phyloP scores from a whole-genome alignment of 2,888 invertebrate genomes.

The Clitarchus hookeri region DNA sequence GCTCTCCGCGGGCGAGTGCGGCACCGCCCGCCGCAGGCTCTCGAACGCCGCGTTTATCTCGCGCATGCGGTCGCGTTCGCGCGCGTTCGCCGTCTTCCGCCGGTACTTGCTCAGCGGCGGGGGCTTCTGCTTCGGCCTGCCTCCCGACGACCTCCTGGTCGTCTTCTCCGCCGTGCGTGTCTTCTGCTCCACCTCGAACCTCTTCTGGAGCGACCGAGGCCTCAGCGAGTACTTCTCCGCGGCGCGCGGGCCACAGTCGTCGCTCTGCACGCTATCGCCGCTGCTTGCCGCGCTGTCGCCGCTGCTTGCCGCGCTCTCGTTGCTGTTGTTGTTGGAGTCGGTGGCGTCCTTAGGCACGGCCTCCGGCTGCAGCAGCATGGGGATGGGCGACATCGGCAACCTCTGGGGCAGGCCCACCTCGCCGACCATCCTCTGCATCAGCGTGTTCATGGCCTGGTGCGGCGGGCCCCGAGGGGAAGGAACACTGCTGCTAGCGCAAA shows the following conservation, averaged over 20 bases:
- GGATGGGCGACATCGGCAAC: conserved; percentile 15
- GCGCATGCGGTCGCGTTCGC: conserved; percentile 85
- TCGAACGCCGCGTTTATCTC: conserved; percentile 92
- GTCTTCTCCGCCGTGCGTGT: conserved; percentile 55
- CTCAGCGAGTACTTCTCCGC: conserved; percentile 70
- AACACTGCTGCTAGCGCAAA: too few relatives aligned
- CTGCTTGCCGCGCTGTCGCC: neutral
- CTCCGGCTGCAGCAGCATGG: conserved; percentile 8
- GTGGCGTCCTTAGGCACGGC: conserved; percentile 27
- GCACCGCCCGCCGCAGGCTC: conserved; percentile 75
- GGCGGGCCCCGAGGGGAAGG: neutral
- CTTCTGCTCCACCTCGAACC: conserved; percentile 56
- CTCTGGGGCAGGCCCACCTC: conserved; percentile 17
- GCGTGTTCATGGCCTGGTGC: neutral
- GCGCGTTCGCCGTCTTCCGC: conserved; percentile 86
- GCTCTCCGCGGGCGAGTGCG: conserved; percentile 52
- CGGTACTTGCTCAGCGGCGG: conserved; percentile 84
- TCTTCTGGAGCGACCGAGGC: conserved; percentile 65
- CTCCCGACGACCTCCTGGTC: conserved; percentile 35
- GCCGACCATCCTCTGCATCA: conserved; percentile 5
- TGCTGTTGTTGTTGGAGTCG: conserved; percentile 34
- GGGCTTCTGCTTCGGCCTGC: conserved; percentile 58
- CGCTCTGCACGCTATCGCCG: neutral
- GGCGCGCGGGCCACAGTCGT: conserved; percentile 45
- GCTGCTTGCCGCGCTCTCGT: neutral